Conservation (phyloP, 2,888 invertebrate genomes). For the Celastrina argiolus region DNA sequence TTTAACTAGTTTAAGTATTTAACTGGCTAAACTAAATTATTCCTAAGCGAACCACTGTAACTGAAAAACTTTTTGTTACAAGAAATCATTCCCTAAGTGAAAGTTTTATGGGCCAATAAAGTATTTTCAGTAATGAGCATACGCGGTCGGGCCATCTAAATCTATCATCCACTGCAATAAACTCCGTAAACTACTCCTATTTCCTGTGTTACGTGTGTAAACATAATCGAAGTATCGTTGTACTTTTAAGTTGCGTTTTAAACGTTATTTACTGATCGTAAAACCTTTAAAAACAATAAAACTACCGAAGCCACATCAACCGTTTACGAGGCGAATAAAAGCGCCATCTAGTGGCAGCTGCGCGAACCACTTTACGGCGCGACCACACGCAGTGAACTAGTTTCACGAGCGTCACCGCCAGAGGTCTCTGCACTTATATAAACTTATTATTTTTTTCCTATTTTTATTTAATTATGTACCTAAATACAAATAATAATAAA, state of each 20-base stretch:
- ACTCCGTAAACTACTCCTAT: slow-evolving; percentile 1
- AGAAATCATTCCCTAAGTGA: background rate
- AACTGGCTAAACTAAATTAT: too few relatives aligned
- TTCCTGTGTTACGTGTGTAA: slow-evolving; percentile 20
- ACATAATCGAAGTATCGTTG: slow-evolving; percentile 9
- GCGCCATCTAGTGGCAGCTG: slow-evolving; percentile 59
- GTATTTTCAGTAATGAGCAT: slow-evolving; percentile 11
- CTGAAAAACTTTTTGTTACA: too few relatives aligned
- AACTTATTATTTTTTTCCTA: background rate
- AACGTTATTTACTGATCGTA: slow-evolving; percentile 29
- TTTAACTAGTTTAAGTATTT: too few relatives aligned
- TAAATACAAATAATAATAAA: background rate
- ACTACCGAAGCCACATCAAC: slow-evolving; percentile 22
- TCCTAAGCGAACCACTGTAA: too few relatives aligned
- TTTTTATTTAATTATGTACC: background rate
- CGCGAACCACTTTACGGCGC: slow-evolving; percentile 41
- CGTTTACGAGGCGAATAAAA: slow-evolving; percentile 36
- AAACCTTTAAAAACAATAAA: slow-evolving; percentile 30
- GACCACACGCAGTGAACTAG: slow-evolving; percentile 47
- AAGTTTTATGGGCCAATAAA: slow-evolving; percentile 4
- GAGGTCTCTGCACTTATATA: slow-evolving; percentile 23
- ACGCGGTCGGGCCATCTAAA: slow-evolving; percentile 2
- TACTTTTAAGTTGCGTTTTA: slow-evolving; percentile 5
- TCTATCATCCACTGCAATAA: slow-evolving; percentile 14
- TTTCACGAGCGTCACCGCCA: slow-evolving; percentile 12